Percentiles rank a stretch among this genome's conserved stretches.
Conservation (phyloP, 2,888 invertebrate genomes). For the Abrostola tripartita region DNA sequence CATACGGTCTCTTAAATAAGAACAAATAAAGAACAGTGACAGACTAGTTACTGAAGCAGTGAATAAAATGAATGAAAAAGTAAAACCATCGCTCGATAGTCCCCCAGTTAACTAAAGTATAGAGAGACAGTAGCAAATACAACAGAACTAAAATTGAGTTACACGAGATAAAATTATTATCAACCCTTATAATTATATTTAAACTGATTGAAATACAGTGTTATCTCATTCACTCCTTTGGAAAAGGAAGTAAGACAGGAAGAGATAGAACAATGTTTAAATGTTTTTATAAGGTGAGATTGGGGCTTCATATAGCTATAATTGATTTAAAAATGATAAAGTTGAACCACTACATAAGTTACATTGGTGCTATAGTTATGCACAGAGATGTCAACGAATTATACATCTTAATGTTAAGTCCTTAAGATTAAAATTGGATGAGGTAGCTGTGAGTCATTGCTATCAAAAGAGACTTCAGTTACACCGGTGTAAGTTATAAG, state of each 20-base stretch:
- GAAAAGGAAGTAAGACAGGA: too few relatives aligned
- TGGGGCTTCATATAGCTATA: conserved; percentile 33
- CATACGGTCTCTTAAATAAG: background rate
- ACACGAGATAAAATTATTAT: conserved; percentile 13
- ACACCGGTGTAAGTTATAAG: too few relatives aligned
- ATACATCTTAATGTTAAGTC: too few relatives aligned
- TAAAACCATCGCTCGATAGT: conserved; percentile 12
- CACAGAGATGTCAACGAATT: too few relatives aligned
- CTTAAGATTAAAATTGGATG: too few relatives aligned
- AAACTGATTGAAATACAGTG: background rate
- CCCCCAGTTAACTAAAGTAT: conserved; percentile 19
- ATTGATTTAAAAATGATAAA: conserved; percentile 37
- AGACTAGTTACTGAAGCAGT: background rate
- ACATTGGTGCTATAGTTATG: too few relatives aligned
- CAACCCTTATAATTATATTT: background rate
- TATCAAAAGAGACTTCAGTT: too few relatives aligned
- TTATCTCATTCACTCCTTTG: too few relatives aligned
- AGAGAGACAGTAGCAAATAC: conserved; percentile 41
- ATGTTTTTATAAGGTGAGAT: background rate
- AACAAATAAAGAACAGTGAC: background rate
- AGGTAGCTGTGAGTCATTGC: too few relatives aligned
- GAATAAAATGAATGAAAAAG: background rate
- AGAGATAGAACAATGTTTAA: too few relatives aligned
- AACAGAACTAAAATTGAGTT: conserved; percentile 24
- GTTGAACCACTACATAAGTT: too few relatives aligned